These are phyloP conservation scores for Physeter macrocephalus DNA, from an alignment of 2,113 vertebrate genomes.

Conservation along the genomic window DNA sequence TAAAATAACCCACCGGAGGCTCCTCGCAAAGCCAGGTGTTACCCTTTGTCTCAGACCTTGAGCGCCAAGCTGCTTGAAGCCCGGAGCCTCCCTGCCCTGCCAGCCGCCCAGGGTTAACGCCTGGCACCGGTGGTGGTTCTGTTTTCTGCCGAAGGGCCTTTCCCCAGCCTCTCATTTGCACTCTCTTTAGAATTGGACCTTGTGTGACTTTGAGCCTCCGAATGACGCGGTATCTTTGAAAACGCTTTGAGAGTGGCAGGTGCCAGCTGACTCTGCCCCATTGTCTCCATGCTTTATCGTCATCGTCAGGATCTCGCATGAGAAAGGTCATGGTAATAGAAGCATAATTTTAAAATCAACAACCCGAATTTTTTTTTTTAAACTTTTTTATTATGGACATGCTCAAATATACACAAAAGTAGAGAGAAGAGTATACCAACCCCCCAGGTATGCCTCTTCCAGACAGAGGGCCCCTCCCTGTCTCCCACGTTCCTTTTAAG, in stretches of 20 bases:
- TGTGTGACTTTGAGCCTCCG: neutral
- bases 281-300: fast-evolving
- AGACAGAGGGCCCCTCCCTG: no score
- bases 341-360: neutral
- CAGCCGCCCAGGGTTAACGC: neutral
- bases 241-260: neutral
- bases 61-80: neutral
- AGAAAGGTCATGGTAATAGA: neutral
- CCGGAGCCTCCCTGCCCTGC: neutral
- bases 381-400: neutral
- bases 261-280: fast-evolving
- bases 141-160: no score
- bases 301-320: fast-evolving
- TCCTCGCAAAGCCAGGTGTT: fast-evolving
- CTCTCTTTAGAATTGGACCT: neutral
- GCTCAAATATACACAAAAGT: no score
- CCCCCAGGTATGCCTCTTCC: neutral
- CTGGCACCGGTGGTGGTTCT: neutral
- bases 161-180: neutral
- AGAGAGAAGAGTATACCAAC: no score
- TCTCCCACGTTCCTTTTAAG: neutral
- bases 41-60: neutral
- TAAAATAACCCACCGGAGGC: neutral
- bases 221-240: fast-evolving
- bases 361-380: neutral